These are phyloP conservation scores for Leucosticte australis DNA, from an alignment of 2,113 vertebrate genomes.

Conservation along the genomic window DNA sequence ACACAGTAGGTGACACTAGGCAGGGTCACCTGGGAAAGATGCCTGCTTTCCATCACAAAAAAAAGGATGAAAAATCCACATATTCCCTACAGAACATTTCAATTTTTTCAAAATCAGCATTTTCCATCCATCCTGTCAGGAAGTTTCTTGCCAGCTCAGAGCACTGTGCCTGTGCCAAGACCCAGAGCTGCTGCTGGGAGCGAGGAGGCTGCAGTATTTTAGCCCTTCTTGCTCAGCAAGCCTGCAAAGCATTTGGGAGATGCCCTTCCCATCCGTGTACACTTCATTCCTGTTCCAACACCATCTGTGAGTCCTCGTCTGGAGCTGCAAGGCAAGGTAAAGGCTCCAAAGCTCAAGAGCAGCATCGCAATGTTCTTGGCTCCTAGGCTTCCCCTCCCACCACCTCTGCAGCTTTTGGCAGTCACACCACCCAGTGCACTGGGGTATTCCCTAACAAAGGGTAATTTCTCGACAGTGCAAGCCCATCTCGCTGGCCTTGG, in stretches of 20 bases:
- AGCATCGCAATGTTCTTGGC: not conserved
- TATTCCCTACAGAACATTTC: not conserved
- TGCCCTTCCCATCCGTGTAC: not conserved
- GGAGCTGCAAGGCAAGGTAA: not conserved
- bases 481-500: not conserved
- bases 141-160: not conserved
- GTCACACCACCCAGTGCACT: not conserved
- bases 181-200: not conserved
- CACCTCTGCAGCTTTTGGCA: not conserved
- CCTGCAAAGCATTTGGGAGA: not conserved
- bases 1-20: fast-evolving
- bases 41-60: not conserved
- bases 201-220: not conserved
- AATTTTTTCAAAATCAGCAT: not conserved
- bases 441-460: not conserved
- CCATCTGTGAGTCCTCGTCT: not conserved
- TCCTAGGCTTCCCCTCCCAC: not conserved
- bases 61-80: not conserved
- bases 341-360: not conserved
- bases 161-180: not conserved
- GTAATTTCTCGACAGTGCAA: not conserved
- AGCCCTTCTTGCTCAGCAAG: not conserved
- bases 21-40: not conserved
- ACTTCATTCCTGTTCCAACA: not conserved
- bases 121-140: not conserved